Percentiles rank a stretch among this genome's conserved stretches.
phyloP scores from a whole-genome alignment of 2,797 vertebrate species.

The Micrastur ruficollis region DNA sequence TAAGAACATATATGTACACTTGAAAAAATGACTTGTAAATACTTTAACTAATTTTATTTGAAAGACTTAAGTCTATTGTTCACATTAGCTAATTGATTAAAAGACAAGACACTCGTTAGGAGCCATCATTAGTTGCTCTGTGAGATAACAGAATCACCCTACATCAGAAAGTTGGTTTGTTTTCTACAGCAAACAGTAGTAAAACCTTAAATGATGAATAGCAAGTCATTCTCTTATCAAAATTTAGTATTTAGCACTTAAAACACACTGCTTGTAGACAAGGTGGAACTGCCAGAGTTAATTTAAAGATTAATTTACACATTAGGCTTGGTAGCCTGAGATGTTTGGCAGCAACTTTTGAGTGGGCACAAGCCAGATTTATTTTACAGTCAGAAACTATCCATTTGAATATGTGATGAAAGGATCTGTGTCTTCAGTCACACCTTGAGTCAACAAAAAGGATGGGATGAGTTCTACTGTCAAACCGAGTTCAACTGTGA shows the following conservation, averaged over 20 bases:
- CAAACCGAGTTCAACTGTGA: neutral
- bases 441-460: constrained; percentile 29
- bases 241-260: neutral
- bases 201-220: neutral
- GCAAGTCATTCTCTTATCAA: neutral
- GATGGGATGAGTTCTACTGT: constrained; percentile 6
- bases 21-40: neutral
- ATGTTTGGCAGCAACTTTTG: constrained; percentile 37
- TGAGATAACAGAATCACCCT: neutral
- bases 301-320: constrained; percentile 42
- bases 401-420: constrained; percentile 56
- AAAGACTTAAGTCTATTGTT: neutral
- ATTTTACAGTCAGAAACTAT: constrained; percentile 43
- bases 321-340: constrained; percentile 6
- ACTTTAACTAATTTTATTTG: neutral
- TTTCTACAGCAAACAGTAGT: neutral
- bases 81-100: neutral
- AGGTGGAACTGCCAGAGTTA: constrained; percentile 14
- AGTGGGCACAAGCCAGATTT: constrained; percentile 51
- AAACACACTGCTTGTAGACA: neutral
- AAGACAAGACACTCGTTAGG: neutral
- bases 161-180: constrained; percentile 15
- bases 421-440: constrained; percentile 38
- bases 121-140: neutral
- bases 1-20: neutral